Evolutionary conservation across 1,140 invertebrate species (phyloP), one percentile per base, ranked within the genome.

Genomic region (Drosophila ohnishii): DNA sequence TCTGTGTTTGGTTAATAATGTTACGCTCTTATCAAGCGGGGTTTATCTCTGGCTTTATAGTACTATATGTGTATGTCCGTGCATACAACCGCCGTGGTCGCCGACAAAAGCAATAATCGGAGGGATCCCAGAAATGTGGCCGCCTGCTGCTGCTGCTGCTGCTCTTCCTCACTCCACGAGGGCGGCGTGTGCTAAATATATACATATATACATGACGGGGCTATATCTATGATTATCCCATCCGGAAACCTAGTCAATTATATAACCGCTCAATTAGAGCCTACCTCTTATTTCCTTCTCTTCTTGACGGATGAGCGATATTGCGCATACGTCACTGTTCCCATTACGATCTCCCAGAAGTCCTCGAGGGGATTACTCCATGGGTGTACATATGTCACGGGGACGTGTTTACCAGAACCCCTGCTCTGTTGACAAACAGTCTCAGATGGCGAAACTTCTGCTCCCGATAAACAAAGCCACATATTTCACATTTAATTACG

Each of bases 1-100:
- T 76, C 35, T 75, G 55, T 75, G 44, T 47, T 51, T 60, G 42
- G 61, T 75, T 76, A 62, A 77, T 77, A 50, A 77, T 77, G 65
- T 63, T 77, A 77, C 25, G 34, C 40, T 72, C 66, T 81, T 80
- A 80, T 81, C 78, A 63, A 44, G 48, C 40, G 44, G 63, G 74
- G 64, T 77, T 77, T 81, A 81, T 81, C 67, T 81, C 32, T 72
- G 58, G 78, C 53, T 65, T 55, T 72, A 70, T 25, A 39, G 34
- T 45, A 57, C 51, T 63, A 40, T 14, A 22, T 50, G 37, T 30
- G 37, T 50, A 44, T 30, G 37, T 11, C 2, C 66, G 53, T 32
- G 14, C 35, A 28, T 13, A 39, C 14, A 37, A 22, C 30, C 39
- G 25, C 25, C 25, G 25, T 28, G 25, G 25, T 28, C 25, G 25